Conservation (phyloP, 2,113 vertebrate species). For the Passerina amoena region DNA sequence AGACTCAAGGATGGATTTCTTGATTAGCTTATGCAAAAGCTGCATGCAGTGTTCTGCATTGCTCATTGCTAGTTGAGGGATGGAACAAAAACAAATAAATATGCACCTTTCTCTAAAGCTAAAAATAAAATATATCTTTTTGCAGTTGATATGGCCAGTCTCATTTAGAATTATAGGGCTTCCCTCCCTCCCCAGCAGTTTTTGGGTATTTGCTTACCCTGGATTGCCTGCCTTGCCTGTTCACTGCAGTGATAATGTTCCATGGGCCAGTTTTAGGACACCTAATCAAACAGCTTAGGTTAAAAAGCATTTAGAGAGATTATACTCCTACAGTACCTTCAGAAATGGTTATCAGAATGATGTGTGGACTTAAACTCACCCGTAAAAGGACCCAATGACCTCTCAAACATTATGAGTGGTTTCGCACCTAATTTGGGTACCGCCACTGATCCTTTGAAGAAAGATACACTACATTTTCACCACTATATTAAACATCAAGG, state of each 20-base stretch:
- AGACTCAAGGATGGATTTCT: neutral
- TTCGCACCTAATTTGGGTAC: neutral
- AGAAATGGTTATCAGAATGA: neutral
- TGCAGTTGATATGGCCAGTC: neutral
- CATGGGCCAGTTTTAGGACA: neutral
- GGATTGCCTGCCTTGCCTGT: neutral
- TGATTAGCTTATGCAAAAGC: constrained; percentile 28
- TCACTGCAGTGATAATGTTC: neutral
- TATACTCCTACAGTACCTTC: neutral
- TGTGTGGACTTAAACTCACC: neutral
- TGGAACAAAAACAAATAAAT: neutral
- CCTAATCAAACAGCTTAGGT: neutral
- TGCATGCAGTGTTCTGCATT: neutral
- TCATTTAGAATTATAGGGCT: neutral
- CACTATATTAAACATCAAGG: neutral
- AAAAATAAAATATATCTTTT: neutral
- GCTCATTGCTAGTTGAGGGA: neutral
- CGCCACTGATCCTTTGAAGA: neutral
- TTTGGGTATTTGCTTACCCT: neutral
- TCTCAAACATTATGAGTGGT: neutral
- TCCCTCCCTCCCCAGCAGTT: neutral
- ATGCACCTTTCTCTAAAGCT: neutral
- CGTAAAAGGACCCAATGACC: fast-evolving
- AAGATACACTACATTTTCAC: neutral
- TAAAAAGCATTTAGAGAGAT: neutral